Conservation (phyloP, 2,888 invertebrate species). For the Cephus pulcher region DNA sequence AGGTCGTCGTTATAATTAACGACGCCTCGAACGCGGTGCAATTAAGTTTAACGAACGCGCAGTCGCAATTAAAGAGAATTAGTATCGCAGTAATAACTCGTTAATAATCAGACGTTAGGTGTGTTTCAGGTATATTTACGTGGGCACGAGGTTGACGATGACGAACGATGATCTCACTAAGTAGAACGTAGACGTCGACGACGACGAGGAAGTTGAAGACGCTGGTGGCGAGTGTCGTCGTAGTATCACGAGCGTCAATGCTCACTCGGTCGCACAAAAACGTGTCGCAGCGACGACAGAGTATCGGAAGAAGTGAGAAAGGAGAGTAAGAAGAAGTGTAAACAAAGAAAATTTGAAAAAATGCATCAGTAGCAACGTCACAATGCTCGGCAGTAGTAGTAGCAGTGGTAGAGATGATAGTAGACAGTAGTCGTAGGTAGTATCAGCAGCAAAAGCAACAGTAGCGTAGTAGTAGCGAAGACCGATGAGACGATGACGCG, state of each 20-base stretch:
- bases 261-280: background rate
- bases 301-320: background rate
- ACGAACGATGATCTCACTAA: conserved; percentile 25
- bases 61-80: conserved; percentile 65
- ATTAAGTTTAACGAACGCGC: conserved; percentile 63
- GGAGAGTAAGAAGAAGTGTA: background rate
- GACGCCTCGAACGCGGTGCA: conserved; percentile 36
- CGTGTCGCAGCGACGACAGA: background rate
- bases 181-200: conserved; percentile 7
- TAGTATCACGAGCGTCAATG: background rate
- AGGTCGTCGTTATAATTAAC: background rate
- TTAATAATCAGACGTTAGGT: conserved; percentile 51
- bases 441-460: background rate
- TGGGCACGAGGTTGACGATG: conserved; percentile 18
- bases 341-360: background rate
- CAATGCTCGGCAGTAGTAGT: background rate
- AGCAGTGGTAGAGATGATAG: background rate
- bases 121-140: conserved; percentile 40
- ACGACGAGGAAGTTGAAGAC: background rate
- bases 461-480: background rate
- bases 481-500: background rate
- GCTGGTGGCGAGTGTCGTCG: background rate
- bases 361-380: background rate
- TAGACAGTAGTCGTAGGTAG: background rate
- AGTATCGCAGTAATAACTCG: conserved; percentile 62